phyloP scores from a whole-genome alignment of 1,140 invertebrate species.

The Drosophila repletoides region DNA sequence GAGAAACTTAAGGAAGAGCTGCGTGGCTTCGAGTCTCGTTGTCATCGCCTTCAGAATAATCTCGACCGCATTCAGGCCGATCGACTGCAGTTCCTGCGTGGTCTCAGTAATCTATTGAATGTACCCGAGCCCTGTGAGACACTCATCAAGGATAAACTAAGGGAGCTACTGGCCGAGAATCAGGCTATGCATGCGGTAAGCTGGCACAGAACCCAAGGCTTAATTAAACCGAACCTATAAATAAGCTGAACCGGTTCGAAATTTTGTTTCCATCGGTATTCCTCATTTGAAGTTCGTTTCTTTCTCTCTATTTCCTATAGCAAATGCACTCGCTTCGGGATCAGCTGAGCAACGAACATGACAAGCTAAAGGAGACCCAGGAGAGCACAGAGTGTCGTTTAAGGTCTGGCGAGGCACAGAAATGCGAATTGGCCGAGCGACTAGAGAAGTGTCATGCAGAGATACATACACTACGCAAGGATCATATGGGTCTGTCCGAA shows the following conservation, averaged over 20 bases:
- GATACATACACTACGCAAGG: conserved; percentile 83
- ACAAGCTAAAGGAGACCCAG: conserved; percentile 86
- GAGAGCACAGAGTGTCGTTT: conserved; percentile 86
- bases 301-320: conserved; percentile 76
- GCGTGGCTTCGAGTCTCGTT: conserved; percentile 79
- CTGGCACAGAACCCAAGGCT: too few relatives aligned
- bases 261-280: too few relatives aligned
- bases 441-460: conserved; percentile 89
- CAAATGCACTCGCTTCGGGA: conserved; percentile 88
- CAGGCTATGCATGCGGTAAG: conserved; percentile 89
- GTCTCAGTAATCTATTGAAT: conserved; percentile 67
- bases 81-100: conserved; percentile 71
- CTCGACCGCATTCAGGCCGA: conserved; percentile 76
- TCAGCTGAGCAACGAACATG: conserved; percentile 86
- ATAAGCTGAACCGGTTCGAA: too few relatives aligned
- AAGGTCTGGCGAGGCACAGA: conserved; percentile 87
- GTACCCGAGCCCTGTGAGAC: conserved; percentile 87
- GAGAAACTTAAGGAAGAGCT: conserved; percentile 81
- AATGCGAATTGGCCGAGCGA: conserved; percentile 86
- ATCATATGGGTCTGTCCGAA: conserved; percentile 74
- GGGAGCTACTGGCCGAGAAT: conserved; percentile 89
- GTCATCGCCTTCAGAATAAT: conserved; percentile 76
- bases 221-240: too few relatives aligned
- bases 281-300: too few relatives aligned
- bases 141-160: conserved; percentile 89